Conservation (phyloP, 1,140 invertebrate genomes). For the Oncopeltus fasciatus region DNA sequence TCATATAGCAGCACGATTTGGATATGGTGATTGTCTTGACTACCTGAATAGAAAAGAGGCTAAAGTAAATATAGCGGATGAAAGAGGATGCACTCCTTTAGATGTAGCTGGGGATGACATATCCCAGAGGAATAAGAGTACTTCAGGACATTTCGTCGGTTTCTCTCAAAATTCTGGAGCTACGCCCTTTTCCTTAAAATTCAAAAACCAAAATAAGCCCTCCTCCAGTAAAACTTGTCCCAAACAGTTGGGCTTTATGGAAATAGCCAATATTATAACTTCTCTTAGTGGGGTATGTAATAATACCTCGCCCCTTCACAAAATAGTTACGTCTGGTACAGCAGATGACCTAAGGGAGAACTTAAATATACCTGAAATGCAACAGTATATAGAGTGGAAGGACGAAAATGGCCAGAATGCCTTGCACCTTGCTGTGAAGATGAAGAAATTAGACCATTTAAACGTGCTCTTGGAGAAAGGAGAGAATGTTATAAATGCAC, state of each 20-base stretch:
- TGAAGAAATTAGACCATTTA: neutral
- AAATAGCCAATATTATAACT: neutral
- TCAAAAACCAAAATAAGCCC: too few species aligned
- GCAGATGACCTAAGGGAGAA: slow-evolving; percentile 29
- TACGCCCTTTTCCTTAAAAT: too few species aligned
- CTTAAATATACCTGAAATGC: slow-evolving; percentile 29
- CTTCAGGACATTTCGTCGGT: too few species aligned
- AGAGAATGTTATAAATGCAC: slow-evolving; percentile 26
- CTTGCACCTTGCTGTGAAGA: slow-evolving; percentile 39
- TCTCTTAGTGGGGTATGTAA: slow-evolving; percentile 1
- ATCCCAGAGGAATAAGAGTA: too few species aligned
- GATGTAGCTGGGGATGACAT: slow-evolving; percentile 35
- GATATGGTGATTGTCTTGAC: slow-evolving; percentile 30
- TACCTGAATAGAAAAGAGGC: slow-evolving; percentile 33
- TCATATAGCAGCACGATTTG: slow-evolving; percentile 33
- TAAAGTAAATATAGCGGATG: slow-evolving; percentile 30
- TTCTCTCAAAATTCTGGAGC: neutral
- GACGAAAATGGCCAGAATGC: slow-evolving; percentile 42
- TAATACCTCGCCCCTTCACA: slow-evolving; percentile 16
- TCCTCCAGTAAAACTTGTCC: too few species aligned
- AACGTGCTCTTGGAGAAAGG: neutral
- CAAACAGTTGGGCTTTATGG: neutral
- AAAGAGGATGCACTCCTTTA: slow-evolving; percentile 32
- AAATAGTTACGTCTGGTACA: too few species aligned
- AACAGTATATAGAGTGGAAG: slow-evolving; percentile 28